Base-by-base conservation (phyloP, 2,797 vertebrate species). In the Chrysocyon brachyurus region DNA sequence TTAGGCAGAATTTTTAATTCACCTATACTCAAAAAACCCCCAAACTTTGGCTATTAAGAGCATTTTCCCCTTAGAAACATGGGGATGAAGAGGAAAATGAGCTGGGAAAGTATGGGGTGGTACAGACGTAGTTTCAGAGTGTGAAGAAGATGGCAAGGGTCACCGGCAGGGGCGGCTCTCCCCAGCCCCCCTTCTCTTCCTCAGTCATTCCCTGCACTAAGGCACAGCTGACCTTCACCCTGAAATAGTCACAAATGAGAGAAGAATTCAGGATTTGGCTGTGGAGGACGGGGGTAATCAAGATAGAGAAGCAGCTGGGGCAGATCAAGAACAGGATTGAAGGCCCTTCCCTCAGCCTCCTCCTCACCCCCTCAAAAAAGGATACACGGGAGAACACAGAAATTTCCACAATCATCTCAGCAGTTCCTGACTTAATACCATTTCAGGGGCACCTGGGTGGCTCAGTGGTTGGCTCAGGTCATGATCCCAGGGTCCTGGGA, bases 1-100 rank as follows among this genome's bases (percentile, higher is more conserved):
- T 91, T 28, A n/a, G 16, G 49, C 14, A 92, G 52, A 85, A 33
- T 83, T 92, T 95, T 70, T 59, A 90, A 85, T 59, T 33, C 33
- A 82, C 56, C 5, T 33, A 6, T 2, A 49, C 61, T 85, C 7
- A 63, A 86, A 84, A 79, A 63, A 49, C 9, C 7, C 40, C 1
- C 79, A n/a, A 72, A 64, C 22, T 21, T 26, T 56, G 40, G 17
- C 15, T 46, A 52, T 22, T 17, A 49, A 49, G 36, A 85, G 2
- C 24, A 85, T 92, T 72, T 73, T 82, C 56, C 24, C 49, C 59
- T 56, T 11, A 17, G 33, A 54, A 88, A 93, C 61, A 63, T n/a
- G n/a, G 46, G 24, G 64, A 4, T 85, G 2, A 86, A 75, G n/a
- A 79, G 36, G 83, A 90, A 87, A 24, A 72, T 6, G 40, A 89